phyloP scores from a whole-genome alignment of 2,888 invertebrate genomes.

The Drosophila austrosaltans region DNA sequence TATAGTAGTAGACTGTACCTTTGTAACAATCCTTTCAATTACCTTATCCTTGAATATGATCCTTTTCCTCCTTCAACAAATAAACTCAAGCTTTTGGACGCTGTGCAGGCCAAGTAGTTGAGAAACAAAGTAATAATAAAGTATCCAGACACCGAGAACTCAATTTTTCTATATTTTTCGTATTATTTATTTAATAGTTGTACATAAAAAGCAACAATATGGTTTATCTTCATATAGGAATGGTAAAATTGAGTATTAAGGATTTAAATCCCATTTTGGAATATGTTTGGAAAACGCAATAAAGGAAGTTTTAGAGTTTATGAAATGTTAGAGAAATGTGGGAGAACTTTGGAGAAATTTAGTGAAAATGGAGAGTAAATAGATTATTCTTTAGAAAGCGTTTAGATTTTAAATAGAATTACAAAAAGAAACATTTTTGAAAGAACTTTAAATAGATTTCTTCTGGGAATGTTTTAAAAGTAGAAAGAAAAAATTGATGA shows the following conservation, averaged over 20 bases:
- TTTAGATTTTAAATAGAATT: no score
- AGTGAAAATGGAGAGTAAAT: background rate
- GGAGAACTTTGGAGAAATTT: background rate
- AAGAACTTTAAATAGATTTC: background rate
- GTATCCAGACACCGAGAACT: slow-evolving; percentile 33
- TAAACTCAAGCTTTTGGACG: slow-evolving; percentile 56
- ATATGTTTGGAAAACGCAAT: background rate
- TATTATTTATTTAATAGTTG: slow-evolving; percentile 35
- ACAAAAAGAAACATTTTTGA: background rate
- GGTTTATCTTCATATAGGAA: background rate
- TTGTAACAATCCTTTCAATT: no score
- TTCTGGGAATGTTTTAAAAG: no score
- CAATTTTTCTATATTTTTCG: background rate
- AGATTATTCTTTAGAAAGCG: no score
- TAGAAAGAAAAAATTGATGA: no score
- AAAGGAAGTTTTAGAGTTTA: background rate
- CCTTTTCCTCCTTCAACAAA: background rate
- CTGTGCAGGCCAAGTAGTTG: slow-evolving; percentile 55
- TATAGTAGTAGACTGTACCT: slow-evolving; percentile 26
- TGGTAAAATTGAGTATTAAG: background rate
- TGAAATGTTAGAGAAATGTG: background rate
- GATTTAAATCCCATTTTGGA: background rate
- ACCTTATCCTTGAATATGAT: background rate
- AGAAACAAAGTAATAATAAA: slow-evolving; percentile 50
- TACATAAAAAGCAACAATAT: slow-evolving; percentile 32